Evolutionary conservation across 2,797 vertebrate species (phyloP).

Genomic region (Poeciliopsis gracilis): DNA sequence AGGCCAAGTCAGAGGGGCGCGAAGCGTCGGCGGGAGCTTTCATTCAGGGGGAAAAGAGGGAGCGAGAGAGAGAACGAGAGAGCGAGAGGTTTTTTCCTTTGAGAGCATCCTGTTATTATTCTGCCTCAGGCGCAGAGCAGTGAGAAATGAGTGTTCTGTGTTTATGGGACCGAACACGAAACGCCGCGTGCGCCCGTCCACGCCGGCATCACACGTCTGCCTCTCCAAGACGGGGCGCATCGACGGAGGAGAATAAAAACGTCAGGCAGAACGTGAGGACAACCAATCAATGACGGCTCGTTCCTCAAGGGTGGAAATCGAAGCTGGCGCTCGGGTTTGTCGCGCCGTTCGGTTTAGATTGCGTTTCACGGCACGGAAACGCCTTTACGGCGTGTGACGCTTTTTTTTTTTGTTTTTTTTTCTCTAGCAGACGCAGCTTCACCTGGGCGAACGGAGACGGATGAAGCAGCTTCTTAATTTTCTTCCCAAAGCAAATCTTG

Average conservation of each 20-base stretch:
- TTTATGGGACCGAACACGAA: conserved; percentile 63
- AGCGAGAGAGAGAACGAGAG: conserved; percentile 1
- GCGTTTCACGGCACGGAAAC: conserved; percentile 8
- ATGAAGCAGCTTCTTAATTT: conserved; percentile 4
- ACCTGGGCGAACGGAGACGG: background rate
- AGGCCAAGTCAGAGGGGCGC: conserved; percentile 25
- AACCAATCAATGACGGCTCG: conserved; percentile 40
- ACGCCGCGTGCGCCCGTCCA: conserved; percentile 38
- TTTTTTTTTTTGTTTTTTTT: no score
- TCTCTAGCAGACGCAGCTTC: background rate
- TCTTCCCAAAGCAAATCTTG: background rate
- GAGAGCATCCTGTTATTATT: conserved; percentile 70
- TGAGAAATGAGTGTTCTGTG: conserved; percentile 63
- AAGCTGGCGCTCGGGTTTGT: conserved; percentile 27
- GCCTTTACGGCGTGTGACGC: conserved; percentile 6
- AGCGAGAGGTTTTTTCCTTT: conserved; percentile 40
- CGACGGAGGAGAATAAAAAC: conserved; percentile 54
- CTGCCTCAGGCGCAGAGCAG: conserved; percentile 55
- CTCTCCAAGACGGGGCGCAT: conserved; percentile 41
- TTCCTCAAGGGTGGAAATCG: conserved; percentile 35
- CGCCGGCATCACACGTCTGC: conserved; percentile 14
- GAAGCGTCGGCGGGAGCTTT: conserved; percentile 36
- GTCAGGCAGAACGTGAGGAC: conserved; percentile 41
- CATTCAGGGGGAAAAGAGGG: conserved; percentile 11
- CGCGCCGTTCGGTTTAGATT: conserved; percentile 14